Evolutionary conservation across 2,113 vertebrate genomes (phyloP).

Genomic region (Sclerurus mexicanus): DNA sequence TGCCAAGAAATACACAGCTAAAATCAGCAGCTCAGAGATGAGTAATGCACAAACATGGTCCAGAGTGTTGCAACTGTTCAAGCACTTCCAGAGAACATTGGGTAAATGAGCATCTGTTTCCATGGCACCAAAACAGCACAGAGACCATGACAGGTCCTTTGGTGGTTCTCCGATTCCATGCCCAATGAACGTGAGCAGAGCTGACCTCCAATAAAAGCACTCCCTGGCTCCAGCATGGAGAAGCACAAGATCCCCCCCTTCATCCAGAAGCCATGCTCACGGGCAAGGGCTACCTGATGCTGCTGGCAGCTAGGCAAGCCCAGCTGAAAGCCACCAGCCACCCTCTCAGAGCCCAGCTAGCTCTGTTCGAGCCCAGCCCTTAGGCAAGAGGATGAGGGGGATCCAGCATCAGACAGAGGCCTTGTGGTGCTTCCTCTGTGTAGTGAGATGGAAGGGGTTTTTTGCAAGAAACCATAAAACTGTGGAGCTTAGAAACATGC

Average conservation of each 20-base stretch:
- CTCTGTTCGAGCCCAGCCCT: accelerated
- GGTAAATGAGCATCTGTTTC: constrained; percentile 55
- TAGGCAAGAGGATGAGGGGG: not conserved
- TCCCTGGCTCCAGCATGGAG: not conserved
- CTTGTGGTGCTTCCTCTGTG: not conserved
- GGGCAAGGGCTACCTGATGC: not conserved
- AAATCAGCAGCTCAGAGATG: constrained; percentile 56
- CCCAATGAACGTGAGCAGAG: not conserved
- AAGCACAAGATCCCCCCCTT: no score
- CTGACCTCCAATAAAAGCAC: not conserved
- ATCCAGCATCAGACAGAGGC: not conserved
- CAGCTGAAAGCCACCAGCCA: not conserved
- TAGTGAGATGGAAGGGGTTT: accelerated
- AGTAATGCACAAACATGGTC: constrained; percentile 50
- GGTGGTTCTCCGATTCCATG: not conserved
- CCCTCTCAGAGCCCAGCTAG: accelerated
- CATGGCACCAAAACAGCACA: constrained; percentile 23
- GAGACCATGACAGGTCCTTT: not conserved
- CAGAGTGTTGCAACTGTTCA: not conserved
- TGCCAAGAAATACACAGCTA: constrained; percentile 68
- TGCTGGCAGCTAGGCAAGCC: not conserved
- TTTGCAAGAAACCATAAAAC: not conserved
- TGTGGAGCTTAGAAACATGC: not conserved
- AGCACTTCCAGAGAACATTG: constrained; percentile 16
- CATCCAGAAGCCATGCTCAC: accelerated